Base-by-base conservation (phyloP, 2,888 invertebrate genomes). In the Drosophila lutescens region DNA sequence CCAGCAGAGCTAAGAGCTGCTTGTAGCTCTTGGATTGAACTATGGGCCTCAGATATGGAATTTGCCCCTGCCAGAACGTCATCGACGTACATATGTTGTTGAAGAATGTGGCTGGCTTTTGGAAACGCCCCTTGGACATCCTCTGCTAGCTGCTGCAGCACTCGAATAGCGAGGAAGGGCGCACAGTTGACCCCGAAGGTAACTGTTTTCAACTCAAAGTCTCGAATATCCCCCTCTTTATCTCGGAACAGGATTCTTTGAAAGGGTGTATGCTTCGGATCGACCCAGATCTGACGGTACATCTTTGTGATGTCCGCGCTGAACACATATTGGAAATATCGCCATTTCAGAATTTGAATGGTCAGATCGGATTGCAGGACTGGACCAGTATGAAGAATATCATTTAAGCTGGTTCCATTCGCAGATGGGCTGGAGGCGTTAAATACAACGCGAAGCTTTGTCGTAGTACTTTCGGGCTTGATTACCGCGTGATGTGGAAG, bases 111-210 rank as follows among this genome's bases (percentile, higher is more conserved):
- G 40, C 40, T 40, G 15, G 15, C 40, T 40, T 40, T 40, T 40
- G 40, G 40, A 40, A 40, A 40, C n/a, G 40, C n/a, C 40, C n/a
- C 40, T 15, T 40, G 7, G 40, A 40, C 40, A n/a, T 40, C 15
- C 40, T 40, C 15, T 41, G 41, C 41, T 10, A 41, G 9, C 17
- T 41, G 17, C 10, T 41, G 41, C 17, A 41, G 41, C 10, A 41
- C 41, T 17, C 41, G 17, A 41, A 41, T 17, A 5, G 17, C 17
- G 17, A 41, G 9, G 17, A 17, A 41, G 4, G 41, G 41, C 8
- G 17, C 41, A 10, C 17, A 41, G 17, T 10, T 41, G 17, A 41
- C 41, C 10, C 41, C 17, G 4, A 41, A 17, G 17, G 41, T 41
- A 17, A 41, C 41, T 10, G 41, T 17, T 41, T 41, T 17, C 41